phyloP scores from a whole-genome alignment of 2,888 invertebrate species.

The Drosophila ustulata region DNA sequence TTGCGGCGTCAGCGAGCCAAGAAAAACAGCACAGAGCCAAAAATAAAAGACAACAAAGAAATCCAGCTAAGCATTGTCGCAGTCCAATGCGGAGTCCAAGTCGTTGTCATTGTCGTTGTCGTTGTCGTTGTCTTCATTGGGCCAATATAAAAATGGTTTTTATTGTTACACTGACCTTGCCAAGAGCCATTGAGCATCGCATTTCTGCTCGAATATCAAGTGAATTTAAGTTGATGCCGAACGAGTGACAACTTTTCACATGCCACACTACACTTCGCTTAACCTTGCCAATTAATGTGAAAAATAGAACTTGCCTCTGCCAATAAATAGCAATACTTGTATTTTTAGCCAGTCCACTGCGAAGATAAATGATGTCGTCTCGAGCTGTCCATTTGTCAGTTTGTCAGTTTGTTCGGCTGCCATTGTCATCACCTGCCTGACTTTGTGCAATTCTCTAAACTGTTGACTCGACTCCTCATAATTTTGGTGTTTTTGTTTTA shows the following conservation, averaged over 20 bases:
- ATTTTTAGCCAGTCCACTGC: constrained; percentile 43
- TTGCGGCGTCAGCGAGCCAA: constrained; percentile 64
- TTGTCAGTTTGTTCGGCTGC: constrained; percentile 5
- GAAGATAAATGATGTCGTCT: constrained; percentile 77
- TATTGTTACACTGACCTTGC: constrained; percentile 72
- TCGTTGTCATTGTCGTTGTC: constrained; percentile 1
- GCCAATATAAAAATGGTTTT: constrained; percentile 35
- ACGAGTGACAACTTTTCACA: constrained; percentile 57
- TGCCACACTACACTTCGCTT: constrained; percentile 54
- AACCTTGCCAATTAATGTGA: constrained; percentile 79
- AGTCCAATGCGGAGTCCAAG: too few species aligned
- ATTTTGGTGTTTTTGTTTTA: constrained; percentile 38
- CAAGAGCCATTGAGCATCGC: constrained; percentile 19
- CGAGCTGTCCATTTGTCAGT: constrained; percentile 14
- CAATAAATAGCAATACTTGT: constrained; percentile 68
- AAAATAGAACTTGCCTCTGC: constrained; percentile 52
- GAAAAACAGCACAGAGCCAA: constrained; percentile 28
- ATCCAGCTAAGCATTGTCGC: constrained; percentile 10
- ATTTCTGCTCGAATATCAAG: constrained; percentile 45
- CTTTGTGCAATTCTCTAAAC: constrained; percentile 60
- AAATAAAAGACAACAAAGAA: background rate
- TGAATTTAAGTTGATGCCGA: constrained; percentile 46
- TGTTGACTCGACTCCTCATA: constrained; percentile 58
- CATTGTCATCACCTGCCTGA: constrained; percentile 44
- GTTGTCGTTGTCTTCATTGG: constrained; percentile 39